Conservation (phyloP, 2,888 invertebrate genomes). For the Drosophila melanosoma region DNA sequence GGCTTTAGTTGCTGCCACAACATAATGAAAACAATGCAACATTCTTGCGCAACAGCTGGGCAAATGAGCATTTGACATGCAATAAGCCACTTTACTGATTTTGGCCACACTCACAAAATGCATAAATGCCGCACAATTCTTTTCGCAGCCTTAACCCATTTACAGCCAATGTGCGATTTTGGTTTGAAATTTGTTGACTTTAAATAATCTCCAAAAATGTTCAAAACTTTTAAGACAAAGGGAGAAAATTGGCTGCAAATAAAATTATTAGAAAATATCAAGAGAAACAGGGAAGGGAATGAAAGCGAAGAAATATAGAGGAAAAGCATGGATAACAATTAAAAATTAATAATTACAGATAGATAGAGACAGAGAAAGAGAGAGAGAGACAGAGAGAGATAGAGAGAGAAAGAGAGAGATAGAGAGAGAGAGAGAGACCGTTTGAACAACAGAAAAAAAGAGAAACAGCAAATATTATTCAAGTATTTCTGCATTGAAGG, state of each 20-base stretch:
- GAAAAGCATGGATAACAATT: background rate
- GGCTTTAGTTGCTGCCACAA: conserved; percentile 32
- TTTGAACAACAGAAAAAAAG: background rate
- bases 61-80: conserved; percentile 68
- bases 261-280: background rate
- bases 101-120: conserved; percentile 15
- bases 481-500: background rate
- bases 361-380: no score
- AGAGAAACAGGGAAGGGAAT: background rate
- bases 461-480: background rate
- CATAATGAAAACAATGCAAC: conserved; percentile 45
- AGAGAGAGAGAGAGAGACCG: background rate
- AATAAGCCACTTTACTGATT: conserved; percentile 51
- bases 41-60: conserved; percentile 36
- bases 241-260: background rate
- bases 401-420: no score
- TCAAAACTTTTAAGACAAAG: background rate
- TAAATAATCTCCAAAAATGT: background rate
- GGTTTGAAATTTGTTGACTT: background rate
- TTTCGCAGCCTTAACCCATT: conserved; percentile 9
- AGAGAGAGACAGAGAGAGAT: background rate
- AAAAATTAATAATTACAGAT: no score
- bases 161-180: background rate
- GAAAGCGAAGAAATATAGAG: background rate
- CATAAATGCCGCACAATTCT: conserved; percentile 15